phyloP scores from a whole-genome alignment of 1,140 invertebrate genomes.

The Eumaeus atala region DNA sequence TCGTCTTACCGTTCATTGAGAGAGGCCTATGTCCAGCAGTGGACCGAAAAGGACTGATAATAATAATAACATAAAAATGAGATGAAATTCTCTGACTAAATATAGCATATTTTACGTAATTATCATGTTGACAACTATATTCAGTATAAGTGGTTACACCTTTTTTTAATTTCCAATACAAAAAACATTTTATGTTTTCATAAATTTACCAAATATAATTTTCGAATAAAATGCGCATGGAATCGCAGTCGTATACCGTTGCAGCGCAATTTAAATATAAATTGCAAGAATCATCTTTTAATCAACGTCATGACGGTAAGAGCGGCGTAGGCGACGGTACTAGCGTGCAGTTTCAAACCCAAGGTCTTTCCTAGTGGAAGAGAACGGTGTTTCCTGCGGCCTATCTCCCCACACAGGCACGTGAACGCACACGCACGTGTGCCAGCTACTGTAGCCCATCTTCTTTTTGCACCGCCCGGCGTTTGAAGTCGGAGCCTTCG shows the following conservation, averaged over 20 bases:
- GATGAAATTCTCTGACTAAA: too few species aligned
- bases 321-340: conserved; percentile 67
- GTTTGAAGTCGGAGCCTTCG: conserved; percentile 56
- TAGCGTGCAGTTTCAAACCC: conserved; percentile 69
- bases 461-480: conserved; percentile 65
- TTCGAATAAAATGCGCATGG: too few species aligned
- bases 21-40: too few species aligned
- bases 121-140: too few species aligned
- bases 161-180: too few species aligned
- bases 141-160: too few species aligned
- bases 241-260: neutral
- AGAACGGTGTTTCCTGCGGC: conserved; percentile 75
- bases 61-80: too few species aligned
- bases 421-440: conserved; percentile 59
- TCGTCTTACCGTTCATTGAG: too few species aligned
- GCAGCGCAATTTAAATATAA: conserved; percentile 32
- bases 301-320: conserved; percentile 56
- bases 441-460: conserved; percentile 56
- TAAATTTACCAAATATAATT: too few species aligned
- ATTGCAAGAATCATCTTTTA: conserved; percentile 53
- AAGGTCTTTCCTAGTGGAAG: conserved; percentile 76
- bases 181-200: too few species aligned
- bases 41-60: too few species aligned
- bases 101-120: too few species aligned
- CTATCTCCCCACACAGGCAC: conserved; percentile 65